phyloP scores from a whole-genome alignment of 2,797 vertebrate genomes.

The Falco concolor region DNA sequence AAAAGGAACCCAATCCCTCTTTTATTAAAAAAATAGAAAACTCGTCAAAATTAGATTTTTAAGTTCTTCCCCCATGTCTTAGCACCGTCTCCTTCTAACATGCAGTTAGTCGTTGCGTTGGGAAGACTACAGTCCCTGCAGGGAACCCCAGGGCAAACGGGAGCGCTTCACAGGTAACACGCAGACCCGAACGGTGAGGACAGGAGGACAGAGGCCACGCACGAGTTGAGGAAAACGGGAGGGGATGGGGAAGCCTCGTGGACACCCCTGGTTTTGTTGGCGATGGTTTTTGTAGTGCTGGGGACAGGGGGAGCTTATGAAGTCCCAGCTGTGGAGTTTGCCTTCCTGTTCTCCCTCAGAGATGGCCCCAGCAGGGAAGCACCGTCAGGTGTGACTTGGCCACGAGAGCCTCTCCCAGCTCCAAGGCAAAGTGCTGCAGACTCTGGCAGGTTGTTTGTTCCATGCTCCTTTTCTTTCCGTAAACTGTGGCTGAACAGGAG shows the following conservation, averaged over 20 bases:
- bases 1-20: background rate
- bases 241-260: rapidly evolving
- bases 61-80: background rate
- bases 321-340: background rate
- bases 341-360: background rate
- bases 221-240: background rate
- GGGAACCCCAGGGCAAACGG: background rate
- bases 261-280: background rate
- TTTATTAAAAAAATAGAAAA: background rate
- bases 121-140: background rate
- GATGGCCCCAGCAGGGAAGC: background rate
- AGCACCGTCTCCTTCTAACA: background rate
- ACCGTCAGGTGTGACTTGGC: background rate
- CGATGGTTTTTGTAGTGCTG: background rate
- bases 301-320: background rate
- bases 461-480: background rate
- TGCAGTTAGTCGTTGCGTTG: background rate
- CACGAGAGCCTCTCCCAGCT: background rate
- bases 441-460: background rate
- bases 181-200: background rate
- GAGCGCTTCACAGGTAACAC: background rate
- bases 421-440: background rate
- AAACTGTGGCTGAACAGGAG: background rate
- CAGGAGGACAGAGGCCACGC: background rate
- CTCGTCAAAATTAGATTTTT: background rate